Percentiles rank a stretch among this genome's conserved stretches.
Evolutionary conservation across 2,888 invertebrate species (phyloP).

Genomic region (Metopia argyrocephala): DNA sequence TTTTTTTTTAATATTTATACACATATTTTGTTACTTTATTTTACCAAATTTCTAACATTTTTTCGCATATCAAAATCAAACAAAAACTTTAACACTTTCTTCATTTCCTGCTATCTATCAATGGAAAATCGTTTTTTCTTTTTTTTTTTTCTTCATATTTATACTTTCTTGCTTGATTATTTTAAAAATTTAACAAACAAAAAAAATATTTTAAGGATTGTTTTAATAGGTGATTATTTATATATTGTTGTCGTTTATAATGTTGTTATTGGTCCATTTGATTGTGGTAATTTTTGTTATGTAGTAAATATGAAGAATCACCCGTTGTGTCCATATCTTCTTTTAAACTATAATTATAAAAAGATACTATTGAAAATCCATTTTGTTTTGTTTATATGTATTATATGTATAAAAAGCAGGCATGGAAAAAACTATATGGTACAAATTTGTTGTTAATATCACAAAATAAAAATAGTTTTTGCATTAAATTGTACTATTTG

Average conservation of each 20-base stretch:
- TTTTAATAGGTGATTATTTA: no score
- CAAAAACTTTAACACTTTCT: no score
- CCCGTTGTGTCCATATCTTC: constrained; percentile 1
- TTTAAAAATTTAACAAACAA: no score
- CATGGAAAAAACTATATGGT: no score
- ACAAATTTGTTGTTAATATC: no score
- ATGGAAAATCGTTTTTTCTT: no score
- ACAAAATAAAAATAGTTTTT: no score
- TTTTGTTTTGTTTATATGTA: not conserved
- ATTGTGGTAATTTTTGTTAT: constrained; percentile 19
- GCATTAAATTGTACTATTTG: no score
- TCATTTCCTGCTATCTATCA: no score
- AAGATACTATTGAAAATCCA: constrained; percentile 16
- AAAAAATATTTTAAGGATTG: no score
- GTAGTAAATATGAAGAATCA: not conserved
- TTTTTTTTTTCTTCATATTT: no score
- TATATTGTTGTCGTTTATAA: not conserved
- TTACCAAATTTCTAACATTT: constrained; percentile 2
- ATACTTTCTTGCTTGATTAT: no score
- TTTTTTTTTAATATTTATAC: constrained; percentile 7
- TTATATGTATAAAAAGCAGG: not conserved
- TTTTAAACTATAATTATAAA: constrained; percentile 46
- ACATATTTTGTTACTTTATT: not conserved
- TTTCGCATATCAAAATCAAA: not conserved
- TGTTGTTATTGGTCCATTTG: constrained; percentile 9